Evolutionary conservation across 2,113 vertebrate genomes (phyloP), one percentile per base, ranked within the genome.

Genomic region (Symphodus melops): DNA sequence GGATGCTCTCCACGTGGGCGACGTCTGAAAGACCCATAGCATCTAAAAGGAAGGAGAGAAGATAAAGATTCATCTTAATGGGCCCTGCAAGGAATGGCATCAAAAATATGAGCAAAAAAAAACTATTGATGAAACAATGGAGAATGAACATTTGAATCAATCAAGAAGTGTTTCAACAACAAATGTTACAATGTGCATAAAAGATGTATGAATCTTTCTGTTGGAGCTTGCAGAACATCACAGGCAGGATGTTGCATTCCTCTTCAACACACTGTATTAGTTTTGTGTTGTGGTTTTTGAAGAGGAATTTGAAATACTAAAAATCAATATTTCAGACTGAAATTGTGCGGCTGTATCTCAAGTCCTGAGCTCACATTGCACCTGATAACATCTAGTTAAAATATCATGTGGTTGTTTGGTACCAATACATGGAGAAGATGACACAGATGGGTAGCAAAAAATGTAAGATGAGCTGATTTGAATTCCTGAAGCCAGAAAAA

Each of bases 1-100:
- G 96, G 86, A 96, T 93, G 68, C 94, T 95, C 79, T 96, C 96
- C 81, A 96, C 96, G 1, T 95, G 95, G 48, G 94, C 93, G 3
- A 95, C 93, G 1, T 96, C 96, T 0, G 95, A 95, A 59, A 96
- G 86, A 6, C 96, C 96, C 91, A 95, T 95, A 0, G 96, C 95
- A 53, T 96, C 95, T 96, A 28, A 11, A 81, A 12, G 51, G 9
- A 33, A 42, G 9, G 42, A 62, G 11, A 77, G 19, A 28, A 75
- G 16, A 49, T 10, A 36, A 12, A 53, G n/a, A 60, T 39, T 21
- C 0, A 51, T 51, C 25, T 37, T 3, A 46, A n/a, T 20, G 3
- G 8, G 42, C 28, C 4, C 4, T 33, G 28, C 6, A 33, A 33
- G 4, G 28, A 33, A 33, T 33, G 28, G 28, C 28, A 33, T 33